A percentile compares a stretch with the other conserved stretches of the same genome.
Evolutionary conservation across 1,140 invertebrate species (phyloP).

Genomic region (Bombus impatiens): DNA sequence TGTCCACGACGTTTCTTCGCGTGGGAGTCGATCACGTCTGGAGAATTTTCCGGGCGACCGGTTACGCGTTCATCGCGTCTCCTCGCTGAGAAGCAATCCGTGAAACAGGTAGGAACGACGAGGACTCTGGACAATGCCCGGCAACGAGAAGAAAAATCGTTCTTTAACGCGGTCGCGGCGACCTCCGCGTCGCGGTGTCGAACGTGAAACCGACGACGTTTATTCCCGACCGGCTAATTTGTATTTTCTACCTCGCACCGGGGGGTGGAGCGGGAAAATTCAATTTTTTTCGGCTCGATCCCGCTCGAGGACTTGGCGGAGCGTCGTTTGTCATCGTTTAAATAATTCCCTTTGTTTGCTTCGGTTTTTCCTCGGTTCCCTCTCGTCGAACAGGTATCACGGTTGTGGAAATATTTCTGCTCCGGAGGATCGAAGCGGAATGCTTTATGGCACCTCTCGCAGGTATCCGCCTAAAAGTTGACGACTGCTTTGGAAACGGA

Average conservation of each 20-base stretch:
- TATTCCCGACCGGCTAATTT: conserved; percentile 71
- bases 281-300: conserved; percentile 61
- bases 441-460: conserved; percentile 55
- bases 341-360: conserved; percentile 71
- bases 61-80: conserved; percentile 28
- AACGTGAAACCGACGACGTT: conserved; percentile 59
- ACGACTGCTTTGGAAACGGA: background rate
- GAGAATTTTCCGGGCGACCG: conserved; percentile 78
- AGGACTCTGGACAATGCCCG: conserved; percentile 57
- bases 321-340: conserved; percentile 78
- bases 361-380: conserved; percentile 8
- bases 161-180: conserved; percentile 70
- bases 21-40: conserved; percentile 71
- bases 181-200: conserved; percentile 30
- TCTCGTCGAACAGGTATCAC: conserved; percentile 13
- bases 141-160: conserved; percentile 72
- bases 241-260: conserved; percentile 64
- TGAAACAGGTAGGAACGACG: conserved; percentile 61
- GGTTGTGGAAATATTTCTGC: conserved; percentile 3
- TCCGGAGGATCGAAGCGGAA: conserved; percentile 18
- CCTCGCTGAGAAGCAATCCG: background rate
- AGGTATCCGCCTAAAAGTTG: conserved; percentile 35
- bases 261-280: conserved; percentile 74
- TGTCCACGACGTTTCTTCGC: conserved; percentile 76
- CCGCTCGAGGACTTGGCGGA: background rate